These are phyloP conservation scores for Sphaeridia pumilis DNA, from an alignment of 2,888 invertebrate species.

Conservation along the genomic window DNA sequence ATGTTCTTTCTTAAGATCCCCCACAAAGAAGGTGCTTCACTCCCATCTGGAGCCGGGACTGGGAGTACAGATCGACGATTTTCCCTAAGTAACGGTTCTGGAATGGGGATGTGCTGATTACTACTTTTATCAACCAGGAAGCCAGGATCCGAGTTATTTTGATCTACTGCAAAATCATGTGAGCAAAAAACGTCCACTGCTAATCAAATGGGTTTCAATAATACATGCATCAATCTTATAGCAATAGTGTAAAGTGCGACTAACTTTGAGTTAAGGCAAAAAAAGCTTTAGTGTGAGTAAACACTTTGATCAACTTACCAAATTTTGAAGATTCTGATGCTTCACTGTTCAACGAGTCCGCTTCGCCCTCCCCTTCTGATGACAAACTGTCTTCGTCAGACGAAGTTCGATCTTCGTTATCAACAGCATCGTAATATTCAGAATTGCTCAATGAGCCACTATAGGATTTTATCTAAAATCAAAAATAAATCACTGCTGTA, in stretches of 20 bases:
- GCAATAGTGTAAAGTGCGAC: not conserved
- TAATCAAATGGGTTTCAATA: no score
- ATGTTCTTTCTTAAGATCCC: conserved; percentile 68
- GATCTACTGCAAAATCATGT: no score
- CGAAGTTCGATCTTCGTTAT: conserved; percentile 34
- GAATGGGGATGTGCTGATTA: conserved; percentile 33
- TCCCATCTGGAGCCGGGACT: conserved; percentile 53
- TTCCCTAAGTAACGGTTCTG: conserved; percentile 28
- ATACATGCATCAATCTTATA: no score
- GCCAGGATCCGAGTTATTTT: conserved; percentile 17
- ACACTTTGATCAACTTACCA: conserved; percentile 31
- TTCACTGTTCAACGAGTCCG: conserved; percentile 35
- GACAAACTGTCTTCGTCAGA: conserved; percentile 36
- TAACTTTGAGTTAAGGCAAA: not conserved
- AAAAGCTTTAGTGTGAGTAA: not conserved
- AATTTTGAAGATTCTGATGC: conserved; percentile 34
- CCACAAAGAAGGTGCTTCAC: conserved; percentile 67
- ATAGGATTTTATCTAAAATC: conserved; percentile 41
- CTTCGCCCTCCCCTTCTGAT: conserved; percentile 36
- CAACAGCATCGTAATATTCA: conserved; percentile 69
- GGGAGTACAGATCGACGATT: conserved; percentile 58
- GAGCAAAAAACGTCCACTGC: no score
- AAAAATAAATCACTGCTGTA: not conserved
- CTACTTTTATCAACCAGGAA: conserved; percentile 20
- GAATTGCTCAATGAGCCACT: conserved; percentile 64